Evolutionary conservation across 1,140 invertebrate species (phyloP).

Genomic region (Drosophila eugracilis): DNA sequence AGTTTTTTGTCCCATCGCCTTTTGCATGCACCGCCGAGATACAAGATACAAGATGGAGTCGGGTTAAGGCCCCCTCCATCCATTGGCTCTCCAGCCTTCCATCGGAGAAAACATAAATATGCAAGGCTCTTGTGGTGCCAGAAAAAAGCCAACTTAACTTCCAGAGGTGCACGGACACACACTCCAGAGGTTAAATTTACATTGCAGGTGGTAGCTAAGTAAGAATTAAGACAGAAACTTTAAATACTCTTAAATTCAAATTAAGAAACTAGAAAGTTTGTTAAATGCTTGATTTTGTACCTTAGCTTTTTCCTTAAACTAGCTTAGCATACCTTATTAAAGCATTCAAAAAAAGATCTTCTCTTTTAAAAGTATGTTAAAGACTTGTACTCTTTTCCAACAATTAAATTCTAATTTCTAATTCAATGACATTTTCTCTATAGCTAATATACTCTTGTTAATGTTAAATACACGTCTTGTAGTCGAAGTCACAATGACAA

Average conservation of each 20-base stretch:
- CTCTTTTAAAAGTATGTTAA: no score
- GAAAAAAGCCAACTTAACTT: slow-evolving; percentile 31
- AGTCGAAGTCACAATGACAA: slow-evolving; percentile 43
- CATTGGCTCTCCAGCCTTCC: slow-evolving; percentile 6
- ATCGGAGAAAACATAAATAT: slow-evolving; percentile 39
- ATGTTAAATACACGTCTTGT: slow-evolving; percentile 6
- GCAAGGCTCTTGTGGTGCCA: slow-evolving; percentile 43
- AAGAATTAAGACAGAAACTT: background rate
- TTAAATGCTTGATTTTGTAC: no score
- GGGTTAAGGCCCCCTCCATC: slow-evolving; percentile 8
- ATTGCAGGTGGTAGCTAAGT: slow-evolving; percentile 17
- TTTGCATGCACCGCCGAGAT: slow-evolving; percentile 41
- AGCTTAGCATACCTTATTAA: no score
- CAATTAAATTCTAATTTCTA: background rate
- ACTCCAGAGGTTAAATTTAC: slow-evolving; percentile 24
- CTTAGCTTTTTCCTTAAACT: no score
- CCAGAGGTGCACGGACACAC: slow-evolving; percentile 9
- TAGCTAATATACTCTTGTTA: slow-evolving; percentile 14
- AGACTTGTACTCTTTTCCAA: no score
- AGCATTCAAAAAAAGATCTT: no score
- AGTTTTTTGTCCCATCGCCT: slow-evolving; percentile 40
- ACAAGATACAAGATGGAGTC: slow-evolving; percentile 49
- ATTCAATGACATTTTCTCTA: background rate
- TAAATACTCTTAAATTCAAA: slow-evolving; percentile 18
- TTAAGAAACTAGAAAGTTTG: no score